These are phyloP conservation scores for Cynopterus brachyotis DNA, from an alignment of 2,113 vertebrate species.

Conservation along the genomic window DNA sequence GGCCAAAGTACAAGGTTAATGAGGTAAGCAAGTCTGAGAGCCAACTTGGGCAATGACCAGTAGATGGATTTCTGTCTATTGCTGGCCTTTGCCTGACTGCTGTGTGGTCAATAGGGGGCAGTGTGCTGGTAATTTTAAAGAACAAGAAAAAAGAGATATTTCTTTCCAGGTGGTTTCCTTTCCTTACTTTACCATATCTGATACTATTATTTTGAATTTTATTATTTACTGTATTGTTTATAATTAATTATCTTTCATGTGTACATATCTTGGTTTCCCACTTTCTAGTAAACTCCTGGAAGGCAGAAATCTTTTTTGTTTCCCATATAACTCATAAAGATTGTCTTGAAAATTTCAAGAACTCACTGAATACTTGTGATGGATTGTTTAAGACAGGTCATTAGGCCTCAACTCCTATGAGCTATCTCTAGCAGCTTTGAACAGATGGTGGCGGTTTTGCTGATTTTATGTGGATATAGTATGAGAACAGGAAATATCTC, in stretches of 20 bases:
- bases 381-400: conserved; percentile 46
- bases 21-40: background rate
- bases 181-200: background rate
- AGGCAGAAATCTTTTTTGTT: background rate
- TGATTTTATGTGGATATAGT: background rate
- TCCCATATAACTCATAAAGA: background rate
- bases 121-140: background rate
- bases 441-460: conserved; percentile 50
- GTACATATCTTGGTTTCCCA: background rate
- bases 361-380: conserved; percentile 37
- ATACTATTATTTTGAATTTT: background rate
- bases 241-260: background rate
- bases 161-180: background rate
- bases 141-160: background rate
- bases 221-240: background rate
- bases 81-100: background rate
- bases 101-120: background rate
- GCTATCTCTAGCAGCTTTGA: conserved; percentile 36
- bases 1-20: background rate
- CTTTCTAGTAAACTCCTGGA: background rate
- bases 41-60: background rate
- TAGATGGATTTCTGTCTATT: conserved; percentile 18
- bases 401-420: conserved; percentile 42
- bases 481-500: background rate
- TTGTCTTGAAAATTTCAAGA: background rate